These are phyloP conservation scores for Acanthoscelides obtectus DNA, from an alignment of 2,888 invertebrate species.

Conservation along the genomic window DNA sequence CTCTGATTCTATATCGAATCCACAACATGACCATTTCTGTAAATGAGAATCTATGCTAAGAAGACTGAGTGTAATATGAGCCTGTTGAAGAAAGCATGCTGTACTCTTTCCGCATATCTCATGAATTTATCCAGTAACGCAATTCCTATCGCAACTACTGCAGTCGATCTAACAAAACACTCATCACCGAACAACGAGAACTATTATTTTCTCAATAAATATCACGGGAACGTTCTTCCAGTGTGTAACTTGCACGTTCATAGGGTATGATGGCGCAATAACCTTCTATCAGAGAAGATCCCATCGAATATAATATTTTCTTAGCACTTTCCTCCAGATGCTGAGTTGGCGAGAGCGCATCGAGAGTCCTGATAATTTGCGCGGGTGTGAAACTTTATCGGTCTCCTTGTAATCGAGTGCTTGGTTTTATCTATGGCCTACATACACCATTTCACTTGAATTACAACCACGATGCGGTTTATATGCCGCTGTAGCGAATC, in stretches of 20 bases:
- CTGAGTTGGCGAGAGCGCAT: not conserved
- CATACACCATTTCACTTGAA: not conserved
- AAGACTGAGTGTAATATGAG: too few species aligned
- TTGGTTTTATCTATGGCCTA: not conserved
- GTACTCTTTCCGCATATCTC: too few species aligned
- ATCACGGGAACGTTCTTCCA: not conserved
- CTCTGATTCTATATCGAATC: too few species aligned
- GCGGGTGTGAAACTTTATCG: not conserved
- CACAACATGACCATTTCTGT: too few species aligned
- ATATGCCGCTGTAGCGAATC: not conserved
- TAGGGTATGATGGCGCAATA: not conserved
- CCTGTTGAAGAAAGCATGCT: too few species aligned
- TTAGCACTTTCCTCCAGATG: not conserved
- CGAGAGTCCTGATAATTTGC: not conserved
- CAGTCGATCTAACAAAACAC: not conserved
- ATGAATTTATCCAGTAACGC: not conserved
- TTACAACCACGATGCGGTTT: not conserved
- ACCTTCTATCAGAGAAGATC: not conserved
- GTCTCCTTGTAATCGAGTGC: not conserved
- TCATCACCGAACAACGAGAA: not conserved
- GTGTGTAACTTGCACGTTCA: not conserved
- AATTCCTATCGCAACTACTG: not conserved
- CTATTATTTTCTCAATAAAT: not conserved
- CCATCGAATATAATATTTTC: not conserved
- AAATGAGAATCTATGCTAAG: too few species aligned